Base-by-base conservation (phyloP, 2,797 vertebrate genomes). In the Myripristis jacobus region DNA sequence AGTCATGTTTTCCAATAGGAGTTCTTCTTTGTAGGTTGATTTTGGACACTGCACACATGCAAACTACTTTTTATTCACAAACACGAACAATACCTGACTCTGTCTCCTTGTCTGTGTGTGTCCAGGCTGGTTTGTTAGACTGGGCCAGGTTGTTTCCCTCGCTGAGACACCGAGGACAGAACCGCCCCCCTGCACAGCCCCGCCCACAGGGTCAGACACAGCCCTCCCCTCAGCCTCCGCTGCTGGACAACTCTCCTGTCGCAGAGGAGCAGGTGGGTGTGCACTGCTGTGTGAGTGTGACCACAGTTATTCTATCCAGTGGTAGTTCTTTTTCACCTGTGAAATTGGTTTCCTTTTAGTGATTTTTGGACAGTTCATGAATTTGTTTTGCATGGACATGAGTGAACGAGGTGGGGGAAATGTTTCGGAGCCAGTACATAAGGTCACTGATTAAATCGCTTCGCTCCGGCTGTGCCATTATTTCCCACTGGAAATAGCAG, bases 101-200 rank as follows among this genome's bases (percentile, higher is more conserved):
- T 70, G 22, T n/a, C 4, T 53, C 10, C 2, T 19, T 71, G 25
- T 68, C 18, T 65, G 11, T 77, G 19, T 70, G 41, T 73, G 13
- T 72, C 3, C 87, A 98, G 96, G 93, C 92, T 63, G 95, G 96
- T 70, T 91, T 97, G 82, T 92, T 97, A 77, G 96, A 96, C 85
- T 99, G 97, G 97, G 95, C 95, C 77, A 93, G 96, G 80, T 89
- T 98, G 66, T 98, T 99, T 79, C 95, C 96, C 41, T 94, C 94
- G 43, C 82, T 98, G 68, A 95, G 96, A 80, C 95, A 94, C 18
- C 92, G 95, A 91, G 94, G 90, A 59, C 95, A 94, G 43, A 91
- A 94, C 6, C 93, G 91, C 38, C 88, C 93, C 51, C 93, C 91
- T 13, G 89, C 90, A 16, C 94, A 94, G 79, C 93, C 93, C 31